A percentile compares a stretch with the other conserved stretches of the same genome.
phyloP scores from a whole-genome alignment of 2,888 invertebrate species.

The Galerucella pusilla region DNA sequence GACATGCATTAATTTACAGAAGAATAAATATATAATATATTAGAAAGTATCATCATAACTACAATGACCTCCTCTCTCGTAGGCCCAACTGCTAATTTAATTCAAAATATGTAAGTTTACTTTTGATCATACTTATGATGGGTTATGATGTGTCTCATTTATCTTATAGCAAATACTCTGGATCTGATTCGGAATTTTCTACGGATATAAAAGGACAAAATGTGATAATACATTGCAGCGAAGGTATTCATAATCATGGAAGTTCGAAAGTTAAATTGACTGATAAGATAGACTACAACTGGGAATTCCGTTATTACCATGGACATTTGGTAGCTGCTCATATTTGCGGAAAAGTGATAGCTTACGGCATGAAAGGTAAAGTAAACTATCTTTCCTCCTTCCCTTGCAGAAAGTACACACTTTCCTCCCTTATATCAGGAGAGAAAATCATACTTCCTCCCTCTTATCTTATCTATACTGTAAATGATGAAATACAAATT shows the following conservation, averaged over 20 bases:
- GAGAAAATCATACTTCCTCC: too few species aligned
- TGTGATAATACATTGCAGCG: conserved; percentile 77
- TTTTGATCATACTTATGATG: background rate
- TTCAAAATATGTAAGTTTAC: conserved; percentile 57
- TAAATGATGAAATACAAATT: too few species aligned
- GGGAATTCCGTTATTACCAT: conserved; percentile 89
- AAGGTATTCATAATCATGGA: conserved; percentile 81
- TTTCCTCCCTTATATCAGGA: too few species aligned
- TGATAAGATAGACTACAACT: conserved; percentile 91
- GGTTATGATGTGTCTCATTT: background rate
- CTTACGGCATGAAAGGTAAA: conserved; percentile 91
- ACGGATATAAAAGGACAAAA: conserved; percentile 65
- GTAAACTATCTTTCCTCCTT: background rate
- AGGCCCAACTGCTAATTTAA: conserved; percentile 51
- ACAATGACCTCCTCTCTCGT: conserved; percentile 42
- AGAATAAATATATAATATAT: background rate
- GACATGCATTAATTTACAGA: background rate
- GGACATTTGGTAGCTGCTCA: conserved; percentile 92
- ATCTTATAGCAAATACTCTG: conserved; percentile 58
- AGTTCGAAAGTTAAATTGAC: conserved; percentile 88
- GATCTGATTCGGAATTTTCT: conserved; percentile 60
- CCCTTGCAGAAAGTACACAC: too few species aligned
- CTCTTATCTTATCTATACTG: too few species aligned
- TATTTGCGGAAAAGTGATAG: conserved; percentile 84
- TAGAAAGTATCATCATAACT: background rate